phyloP scores from a whole-genome alignment of 1,140 invertebrate genomes.

The Diprion similis region DNA sequence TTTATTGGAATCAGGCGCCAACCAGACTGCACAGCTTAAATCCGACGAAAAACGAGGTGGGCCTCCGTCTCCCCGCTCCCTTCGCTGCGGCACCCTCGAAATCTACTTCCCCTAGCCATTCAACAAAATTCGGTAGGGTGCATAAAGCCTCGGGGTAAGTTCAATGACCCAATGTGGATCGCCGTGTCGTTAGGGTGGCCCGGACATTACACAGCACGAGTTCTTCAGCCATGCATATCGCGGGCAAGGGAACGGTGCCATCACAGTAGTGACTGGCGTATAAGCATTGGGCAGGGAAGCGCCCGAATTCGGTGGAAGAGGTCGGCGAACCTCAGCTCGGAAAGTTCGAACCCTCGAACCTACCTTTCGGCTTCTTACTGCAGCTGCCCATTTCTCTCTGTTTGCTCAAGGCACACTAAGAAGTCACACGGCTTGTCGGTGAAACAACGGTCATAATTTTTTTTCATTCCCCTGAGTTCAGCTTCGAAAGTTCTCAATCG shows the following conservation, averaged over 20 bases:
- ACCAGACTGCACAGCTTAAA: not conserved
- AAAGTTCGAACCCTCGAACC: not conserved
- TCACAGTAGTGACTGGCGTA: not conserved
- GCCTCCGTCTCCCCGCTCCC: not conserved
- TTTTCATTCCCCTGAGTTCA: no score
- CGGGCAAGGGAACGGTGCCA: not conserved
- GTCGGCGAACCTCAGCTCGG: not conserved
- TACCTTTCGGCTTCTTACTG: not conserved
- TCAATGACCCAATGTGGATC: conserved; percentile 2
- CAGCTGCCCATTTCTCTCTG: not conserved
- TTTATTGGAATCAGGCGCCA: conserved; percentile 32
- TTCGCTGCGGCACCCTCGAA: not conserved
- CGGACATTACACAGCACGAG: not conserved
- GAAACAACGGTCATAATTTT: no score
- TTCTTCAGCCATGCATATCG: not conserved
- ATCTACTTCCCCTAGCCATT: conserved; percentile 1
- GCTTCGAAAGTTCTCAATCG: no score
- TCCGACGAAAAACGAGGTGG: not conserved
- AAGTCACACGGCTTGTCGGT: no score
- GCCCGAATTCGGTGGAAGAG: conserved; percentile 4
- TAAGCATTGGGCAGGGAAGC: not conserved
- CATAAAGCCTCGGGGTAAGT: not conserved
- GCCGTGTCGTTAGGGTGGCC: not conserved
- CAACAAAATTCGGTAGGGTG: conserved; percentile 2
- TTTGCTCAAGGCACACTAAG: not conserved